phyloP scores from a whole-genome alignment of 2,113 vertebrate species.

The Orientallactaga bullata region DNA sequence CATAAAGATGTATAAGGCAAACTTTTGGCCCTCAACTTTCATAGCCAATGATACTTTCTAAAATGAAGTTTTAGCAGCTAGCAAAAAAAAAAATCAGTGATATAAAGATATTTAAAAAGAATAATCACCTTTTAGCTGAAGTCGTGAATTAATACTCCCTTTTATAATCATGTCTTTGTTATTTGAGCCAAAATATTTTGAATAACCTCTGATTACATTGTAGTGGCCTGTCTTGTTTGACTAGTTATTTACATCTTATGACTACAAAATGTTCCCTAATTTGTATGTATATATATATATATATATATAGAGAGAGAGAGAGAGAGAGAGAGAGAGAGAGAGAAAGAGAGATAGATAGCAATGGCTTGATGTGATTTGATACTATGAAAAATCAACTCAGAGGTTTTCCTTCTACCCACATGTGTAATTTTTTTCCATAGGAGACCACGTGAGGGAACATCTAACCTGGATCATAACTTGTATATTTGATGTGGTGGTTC shows the following conservation, averaged over 20 bases:
- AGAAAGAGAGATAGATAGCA: too few species aligned
- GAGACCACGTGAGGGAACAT: not conserved
- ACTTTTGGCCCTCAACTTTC: not conserved
- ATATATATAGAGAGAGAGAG: too few species aligned
- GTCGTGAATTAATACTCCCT: not conserved
- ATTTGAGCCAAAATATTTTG: not conserved
- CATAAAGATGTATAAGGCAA: not conserved
- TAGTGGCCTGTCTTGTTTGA: not conserved
- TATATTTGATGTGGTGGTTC: not conserved
- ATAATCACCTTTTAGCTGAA: not conserved
- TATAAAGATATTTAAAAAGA: not conserved
- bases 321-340: too few species aligned
- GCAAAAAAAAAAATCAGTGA: not conserved
- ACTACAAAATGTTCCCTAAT: not conserved
- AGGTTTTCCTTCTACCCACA: not conserved
- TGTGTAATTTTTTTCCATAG: not conserved
- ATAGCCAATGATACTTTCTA: not conserved
- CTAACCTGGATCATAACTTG: not conserved
- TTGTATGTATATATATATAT: not conserved
- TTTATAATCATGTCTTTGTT: not conserved
- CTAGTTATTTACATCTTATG: conserved; percentile 17
- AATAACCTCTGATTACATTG: not conserved
- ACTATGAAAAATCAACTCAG: not conserved
- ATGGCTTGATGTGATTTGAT: not conserved
- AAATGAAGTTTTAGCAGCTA: not conserved